Conservation (phyloP, 2,797 vertebrate species). For the Ibycter americanus region DNA sequence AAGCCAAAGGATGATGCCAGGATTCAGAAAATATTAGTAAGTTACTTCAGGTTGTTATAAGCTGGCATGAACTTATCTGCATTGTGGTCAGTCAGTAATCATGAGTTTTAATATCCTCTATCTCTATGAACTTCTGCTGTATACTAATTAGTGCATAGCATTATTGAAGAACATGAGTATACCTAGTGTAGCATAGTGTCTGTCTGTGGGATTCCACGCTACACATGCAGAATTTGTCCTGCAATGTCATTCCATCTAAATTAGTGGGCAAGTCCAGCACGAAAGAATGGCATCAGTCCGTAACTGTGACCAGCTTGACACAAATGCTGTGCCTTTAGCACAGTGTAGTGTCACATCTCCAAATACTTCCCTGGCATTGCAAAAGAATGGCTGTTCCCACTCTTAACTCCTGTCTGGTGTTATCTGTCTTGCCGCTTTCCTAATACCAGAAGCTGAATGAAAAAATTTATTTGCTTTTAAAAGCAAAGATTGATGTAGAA, state of each 20-base stretch:
- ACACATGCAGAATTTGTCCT: neutral
- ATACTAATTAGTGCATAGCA: neutral
- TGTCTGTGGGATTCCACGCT: neutral
- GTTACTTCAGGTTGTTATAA: neutral
- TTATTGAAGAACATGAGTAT: neutral
- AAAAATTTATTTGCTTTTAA: neutral
- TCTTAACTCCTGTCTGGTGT: neutral
- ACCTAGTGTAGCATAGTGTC: neutral
- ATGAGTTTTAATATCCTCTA: neutral
- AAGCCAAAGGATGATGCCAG: neutral
- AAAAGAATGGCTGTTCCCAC: neutral
- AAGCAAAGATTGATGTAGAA: neutral
- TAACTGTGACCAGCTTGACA: neutral
- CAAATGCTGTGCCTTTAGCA: neutral
- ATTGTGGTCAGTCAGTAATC: neutral
- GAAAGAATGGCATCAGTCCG: neutral
- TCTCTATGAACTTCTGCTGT: neutral
- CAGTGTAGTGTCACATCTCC: neutral
- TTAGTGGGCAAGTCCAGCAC: neutral
- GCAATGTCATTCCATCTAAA: neutral
- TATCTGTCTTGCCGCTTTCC: neutral
- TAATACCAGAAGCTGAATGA: neutral
- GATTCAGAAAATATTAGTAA: neutral
- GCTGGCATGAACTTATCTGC: neutral
- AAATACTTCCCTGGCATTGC: neutral